Percentiles rank a stretch among this genome's conserved stretches.
Conservation (phyloP, 2,888 invertebrate genomes). For the Dicroscelio sp. region DNA sequence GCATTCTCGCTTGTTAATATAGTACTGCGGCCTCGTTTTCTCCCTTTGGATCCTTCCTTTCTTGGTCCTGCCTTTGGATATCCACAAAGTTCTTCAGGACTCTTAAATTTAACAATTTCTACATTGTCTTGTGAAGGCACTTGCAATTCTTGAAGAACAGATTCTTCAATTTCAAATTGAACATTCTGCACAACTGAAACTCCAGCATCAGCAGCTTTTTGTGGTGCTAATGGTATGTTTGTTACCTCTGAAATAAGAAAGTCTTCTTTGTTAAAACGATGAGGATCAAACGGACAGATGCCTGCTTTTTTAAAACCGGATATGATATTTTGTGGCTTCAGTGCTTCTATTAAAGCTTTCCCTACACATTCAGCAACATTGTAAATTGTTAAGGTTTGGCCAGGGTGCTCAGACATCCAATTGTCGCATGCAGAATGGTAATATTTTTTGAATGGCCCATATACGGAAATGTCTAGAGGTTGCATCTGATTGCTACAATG, state of each 20-base stretch:
- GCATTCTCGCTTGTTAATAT: slow-evolving; percentile 33
- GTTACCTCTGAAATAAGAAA: slow-evolving; percentile 42
- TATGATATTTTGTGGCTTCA: slow-evolving; percentile 54
- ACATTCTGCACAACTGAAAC: slow-evolving; percentile 8
- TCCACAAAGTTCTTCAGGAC: slow-evolving; percentile 38
- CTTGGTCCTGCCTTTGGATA: slow-evolving; percentile 64
- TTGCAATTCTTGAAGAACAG: background rate
- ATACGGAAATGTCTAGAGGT: slow-evolving; percentile 87
- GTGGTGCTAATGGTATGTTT: too few relatives aligned
- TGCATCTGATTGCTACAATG: slow-evolving; percentile 89
- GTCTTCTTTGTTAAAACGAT: slow-evolving; percentile 53
- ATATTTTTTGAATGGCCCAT: slow-evolving; percentile 82
- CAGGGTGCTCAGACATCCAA: slow-evolving; percentile 90
- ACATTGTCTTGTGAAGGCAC: background rate
- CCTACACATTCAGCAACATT: slow-evolving; percentile 69
- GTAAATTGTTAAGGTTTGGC: slow-evolving; percentile 87
- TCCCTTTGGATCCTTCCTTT: slow-evolving; percentile 35
- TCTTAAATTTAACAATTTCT: background rate
- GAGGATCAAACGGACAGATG: slow-evolving; percentile 66
- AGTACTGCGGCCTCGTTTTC: slow-evolving; percentile 53
- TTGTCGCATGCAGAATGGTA: slow-evolving; percentile 67
- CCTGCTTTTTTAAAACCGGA: slow-evolving; percentile 66
- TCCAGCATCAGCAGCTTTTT: too few relatives aligned
- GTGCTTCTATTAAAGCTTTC: slow-evolving; percentile 15
- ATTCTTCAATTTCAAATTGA: background rate